Percentiles rank a stretch among this genome's conserved stretches.
Conservation (phyloP, 2,888 invertebrate species). For the Choristoneura rosaceana region DNA sequence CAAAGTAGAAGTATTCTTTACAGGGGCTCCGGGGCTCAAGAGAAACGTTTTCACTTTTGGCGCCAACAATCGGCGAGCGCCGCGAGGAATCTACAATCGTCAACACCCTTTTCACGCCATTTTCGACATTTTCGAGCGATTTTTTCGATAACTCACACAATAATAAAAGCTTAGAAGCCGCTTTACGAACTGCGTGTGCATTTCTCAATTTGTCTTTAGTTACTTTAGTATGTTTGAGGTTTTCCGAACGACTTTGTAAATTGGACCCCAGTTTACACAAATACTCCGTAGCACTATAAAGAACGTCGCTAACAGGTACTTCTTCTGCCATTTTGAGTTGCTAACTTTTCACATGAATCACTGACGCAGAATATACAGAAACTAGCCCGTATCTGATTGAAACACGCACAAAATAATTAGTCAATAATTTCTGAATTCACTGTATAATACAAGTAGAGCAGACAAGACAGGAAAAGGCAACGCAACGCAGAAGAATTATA, state of each 20-base stretch:
- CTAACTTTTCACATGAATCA: slow-evolving; percentile 31
- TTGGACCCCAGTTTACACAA: slow-evolving; percentile 77
- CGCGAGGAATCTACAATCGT: slow-evolving; percentile 60
- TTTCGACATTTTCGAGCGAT: slow-evolving; percentile 77
- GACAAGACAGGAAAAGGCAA: slow-evolving; percentile 23
- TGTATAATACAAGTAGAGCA: slow-evolving; percentile 12
- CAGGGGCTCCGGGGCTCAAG: slow-evolving; percentile 11
- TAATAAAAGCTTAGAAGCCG: slow-evolving; percentile 72
- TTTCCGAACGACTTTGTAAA: slow-evolving; percentile 71
- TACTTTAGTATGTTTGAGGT: slow-evolving; percentile 70
- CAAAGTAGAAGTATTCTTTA: slow-evolving; percentile 58
- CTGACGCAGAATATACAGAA: slow-evolving; percentile 16
- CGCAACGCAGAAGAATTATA: slow-evolving; percentile 45
- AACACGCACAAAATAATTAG: slow-evolving; percentile 21
- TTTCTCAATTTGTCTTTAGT: slow-evolving; percentile 69
- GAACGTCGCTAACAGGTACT: slow-evolving; percentile 69
- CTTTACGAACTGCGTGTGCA: slow-evolving; percentile 73
- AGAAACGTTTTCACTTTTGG: slow-evolving; percentile 46
- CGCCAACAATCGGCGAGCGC: slow-evolving; percentile 53
- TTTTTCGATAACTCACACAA: slow-evolving; percentile 80
- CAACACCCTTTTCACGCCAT: slow-evolving; percentile 67
- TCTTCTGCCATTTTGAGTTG: slow-evolving; percentile 71
- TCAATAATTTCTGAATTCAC: slow-evolving; percentile 37
- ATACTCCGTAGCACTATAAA: slow-evolving; percentile 79
- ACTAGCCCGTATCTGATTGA: slow-evolving; percentile 17